Evolutionary conservation across 2,113 vertebrate genomes (phyloP), one percentile per base, ranked within the genome.

Genomic region (Hippocampus zosterae): DNA sequence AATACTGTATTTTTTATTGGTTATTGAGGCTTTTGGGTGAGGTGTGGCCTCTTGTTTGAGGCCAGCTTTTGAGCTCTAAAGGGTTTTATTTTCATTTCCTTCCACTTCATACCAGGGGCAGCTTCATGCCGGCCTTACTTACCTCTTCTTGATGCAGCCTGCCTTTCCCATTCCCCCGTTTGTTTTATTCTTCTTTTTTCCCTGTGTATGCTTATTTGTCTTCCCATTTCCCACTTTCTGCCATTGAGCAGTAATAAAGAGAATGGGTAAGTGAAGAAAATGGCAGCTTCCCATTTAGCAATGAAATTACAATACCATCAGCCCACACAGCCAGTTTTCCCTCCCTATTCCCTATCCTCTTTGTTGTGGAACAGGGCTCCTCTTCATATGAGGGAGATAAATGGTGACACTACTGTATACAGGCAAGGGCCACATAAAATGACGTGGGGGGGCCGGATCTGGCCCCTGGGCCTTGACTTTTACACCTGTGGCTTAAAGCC

Each of bases 261-360:
- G 59, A 71, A 80, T 60, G 63, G 56, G 78, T 83, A 86, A 81
- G 85, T 79, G 79, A 81, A 88, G 93, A 92, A 94, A 94, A 93
- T 92, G 71, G 53, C 74, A 33, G 16, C 75, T 84, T 80, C 72
- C 75, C 75, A 64, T 69, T 59, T 23, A 65, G 52, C 65, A n/a
- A 15, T 59, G 42, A 63, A 41, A 44, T 63, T n/a, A 55, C 8
- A 29, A 15, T 62, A 44, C 60, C 41, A 44, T 50, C 16, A 55
- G 11, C 33, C 63, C 72, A 73, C 33, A 73, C 19, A 65, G 53
- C 18, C 44, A 41, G 33, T 62, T 64, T 19, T 46, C 16, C 33
- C 29, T 48, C 40, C 6, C 25, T 19, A 48, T n/a, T 63, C 57
- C 70, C 60, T 12, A 15, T 59, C 25, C 56, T 59, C 56, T 5